Evolutionary conservation across 2,113 vertebrate species (phyloP), one percentile per base, ranked within the genome.

Genomic region (Prinia subflava): DNA sequence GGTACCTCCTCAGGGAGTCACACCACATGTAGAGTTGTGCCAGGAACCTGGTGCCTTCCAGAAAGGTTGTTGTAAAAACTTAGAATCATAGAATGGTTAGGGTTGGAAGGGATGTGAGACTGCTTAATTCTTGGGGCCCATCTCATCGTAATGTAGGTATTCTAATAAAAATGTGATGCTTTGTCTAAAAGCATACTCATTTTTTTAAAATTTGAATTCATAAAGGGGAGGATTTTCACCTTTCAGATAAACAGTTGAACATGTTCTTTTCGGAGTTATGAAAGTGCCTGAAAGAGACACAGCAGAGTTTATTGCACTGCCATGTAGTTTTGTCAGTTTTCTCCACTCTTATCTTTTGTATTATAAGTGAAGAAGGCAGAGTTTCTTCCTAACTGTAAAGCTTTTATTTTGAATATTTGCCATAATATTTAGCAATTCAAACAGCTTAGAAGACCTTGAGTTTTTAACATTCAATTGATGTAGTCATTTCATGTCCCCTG

Each of bases 241-340:
- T 84, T 94, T 68, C 16, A 74, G 39, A 60, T 85, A 42, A 79
- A 42, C 20, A 44, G 31, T 55, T 67, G 33, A 74, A 77, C 2
- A 2, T 57, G 7, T 59, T 90, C n/a, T 91, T 81, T 85, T 84
- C 60, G 67, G 52, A 94, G 91, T 90, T 95, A 46, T 4, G 44
- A 44, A 91, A 90, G 73, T 96, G 88, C 83, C 85, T 96, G 88
- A 56, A 89, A 89, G 56, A 91, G 75, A 77, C 44, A 86, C 65
- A 67, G 49, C 19, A 63, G 57, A 73, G 47, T 78, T 96, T 97
- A 95, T 91, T 92, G 67, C 87, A 65, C n/a, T 87, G 33, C 52
- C 49, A 21, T 24, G 69, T 94, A 39, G 47, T 94, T 96, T 78
- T 88, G 22, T 52, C 49, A 73, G 53, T 88, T 21, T 83, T 67